Evolutionary conservation across 1,140 invertebrate species (phyloP), one percentile per base, ranked within the genome.

Genomic region (Battus philenor): DNA sequence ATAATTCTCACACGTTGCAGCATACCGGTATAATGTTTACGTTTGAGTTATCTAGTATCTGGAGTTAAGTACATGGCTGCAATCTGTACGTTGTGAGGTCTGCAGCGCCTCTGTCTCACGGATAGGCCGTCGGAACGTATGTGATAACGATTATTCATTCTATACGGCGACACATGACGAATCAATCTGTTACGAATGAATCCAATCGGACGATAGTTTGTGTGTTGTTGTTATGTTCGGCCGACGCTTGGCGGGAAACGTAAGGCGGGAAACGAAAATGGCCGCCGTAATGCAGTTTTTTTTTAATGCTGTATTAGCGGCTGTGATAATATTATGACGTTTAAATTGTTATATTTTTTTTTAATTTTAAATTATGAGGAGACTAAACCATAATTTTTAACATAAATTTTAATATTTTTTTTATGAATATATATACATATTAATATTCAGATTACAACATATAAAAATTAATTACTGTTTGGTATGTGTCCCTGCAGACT

Each of bases 161-260:
- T 68, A 43, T 53, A 78, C 72, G 78, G 78, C 67, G 75, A 81
- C 78, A 82, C 70, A 76, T 78, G 60, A 80, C 78, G 75, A 82
- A 82, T 82, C 78, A 76, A 82, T 82, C 69, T 44, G 56, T 51
- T 49, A 61, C 67, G 61, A 71, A 50, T 47, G 43, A 60, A 68
- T 66, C 63, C 52, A 62, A 70, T 69, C 59, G 56, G 54, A 53
- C 56, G 47, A 56, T 50, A 50, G 49, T 52, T 53, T 69, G 52
- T 54, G 18, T 20, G 18, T 20, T 20, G 51, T 38, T 43, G 44
- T 50, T 56, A 48, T 56, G 50, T 53, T 43, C 44, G 44, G 34
- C 30, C 27, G 24, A 9, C 2, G 41, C 26, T 38, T 29, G 30
- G 46, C 47, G 48, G 39, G 39, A 50, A 44, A 32, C 15, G 15